Evolutionary conservation across 2,888 invertebrate genomes (phyloP), one percentile per base, ranked within the genome.

Genomic region (Apantesis nais): DNA sequence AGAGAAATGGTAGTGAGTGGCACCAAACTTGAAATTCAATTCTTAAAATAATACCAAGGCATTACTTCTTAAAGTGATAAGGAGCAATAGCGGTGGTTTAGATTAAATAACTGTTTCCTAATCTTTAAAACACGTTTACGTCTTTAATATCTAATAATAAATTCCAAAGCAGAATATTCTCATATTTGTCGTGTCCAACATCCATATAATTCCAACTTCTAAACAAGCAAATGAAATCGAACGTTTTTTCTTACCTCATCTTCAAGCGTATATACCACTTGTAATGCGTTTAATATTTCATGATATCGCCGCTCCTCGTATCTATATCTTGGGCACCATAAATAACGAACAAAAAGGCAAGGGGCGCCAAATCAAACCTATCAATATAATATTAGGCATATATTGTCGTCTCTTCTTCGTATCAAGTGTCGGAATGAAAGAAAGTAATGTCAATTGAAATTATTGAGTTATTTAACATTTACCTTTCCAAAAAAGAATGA

Each of bases 221-320:
- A 68, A 70, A 79, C 82, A 85, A 82, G 81, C 86, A 92, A 92
- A 91, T 90, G 90, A 90, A 89, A 89, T 83, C 83, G 85, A 88
- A 86, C 86, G 86, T 91, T 93, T 93, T 91, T 93, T 93, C 90
- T 92, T 89, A 92, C 93, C 92, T 93, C 93, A 93, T 93, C 90
- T 90, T 92, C 88, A 90, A 88, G 90, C 88, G 92, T 93, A 93
- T 93, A 93, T 92, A 93, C 93, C 92, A 93, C 92, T 94, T 93
- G 93, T 94, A 94, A 94, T 93, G 94, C 92, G 92, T 94, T 95
- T 95, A 94, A 94, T 95, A 94, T 95, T 95, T 94, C 94, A 95
- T 93, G 94, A 91, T 92, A 93, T 90, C 90, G 93, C 92, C 90
- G 88, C 85, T 78, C 85, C 91, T 89, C 88, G 87, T 91, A 92